These are phyloP conservation scores for Oryzias woworae DNA, from an alignment of 2,113 vertebrate genomes.

Conservation along the genomic window DNA sequence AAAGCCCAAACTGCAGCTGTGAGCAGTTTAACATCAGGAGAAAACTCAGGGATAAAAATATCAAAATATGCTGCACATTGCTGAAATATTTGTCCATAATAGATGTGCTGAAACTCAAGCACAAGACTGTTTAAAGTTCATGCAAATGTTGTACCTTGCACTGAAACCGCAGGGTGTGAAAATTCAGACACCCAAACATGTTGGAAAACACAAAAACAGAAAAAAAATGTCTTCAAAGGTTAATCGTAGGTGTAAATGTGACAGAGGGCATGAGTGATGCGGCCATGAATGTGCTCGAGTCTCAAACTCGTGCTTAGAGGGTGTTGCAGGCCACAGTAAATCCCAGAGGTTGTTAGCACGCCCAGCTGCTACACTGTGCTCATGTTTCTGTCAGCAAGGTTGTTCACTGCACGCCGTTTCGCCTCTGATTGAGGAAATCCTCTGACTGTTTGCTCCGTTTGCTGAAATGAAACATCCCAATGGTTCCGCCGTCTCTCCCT, in stretches of 20 bases:
- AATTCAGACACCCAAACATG: slow-evolving; percentile 11
- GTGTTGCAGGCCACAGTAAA: slow-evolving; percentile 55
- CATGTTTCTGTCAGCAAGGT: slow-evolving; percentile 82
- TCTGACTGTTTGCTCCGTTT: slow-evolving; percentile 75
- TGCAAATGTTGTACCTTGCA: neutral
- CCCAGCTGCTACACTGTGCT: slow-evolving; percentile 68
- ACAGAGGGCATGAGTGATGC: slow-evolving; percentile 17
- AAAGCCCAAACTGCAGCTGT: slow-evolving; percentile 54
- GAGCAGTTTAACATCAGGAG: slow-evolving; percentile 31
- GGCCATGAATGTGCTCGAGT: slow-evolving; percentile 32
- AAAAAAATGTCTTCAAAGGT: slow-evolving; percentile 17
- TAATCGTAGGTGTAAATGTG: slow-evolving; percentile 35
- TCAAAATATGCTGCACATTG: slow-evolving; percentile 30
- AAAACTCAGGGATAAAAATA: slow-evolving; percentile 36
- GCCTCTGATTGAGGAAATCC: slow-evolving; percentile 84
- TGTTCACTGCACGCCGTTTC: slow-evolving; percentile 75
- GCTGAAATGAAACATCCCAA: slow-evolving; percentile 72
- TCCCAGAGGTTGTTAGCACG: slow-evolving; percentile 79
- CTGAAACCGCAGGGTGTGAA: neutral
- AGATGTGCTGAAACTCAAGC: slow-evolving; percentile 26
- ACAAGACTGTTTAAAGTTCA: slow-evolving; percentile 16
- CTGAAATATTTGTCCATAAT: slow-evolving; percentile 27
- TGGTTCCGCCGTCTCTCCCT: slow-evolving; percentile 71
- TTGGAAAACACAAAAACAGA: slow-evolving; percentile 10
- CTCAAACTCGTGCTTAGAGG: slow-evolving; percentile 21